These are phyloP conservation scores for Spea hammondii DNA, from an alignment of 2,797 vertebrate species.

Conservation along the genomic window DNA sequence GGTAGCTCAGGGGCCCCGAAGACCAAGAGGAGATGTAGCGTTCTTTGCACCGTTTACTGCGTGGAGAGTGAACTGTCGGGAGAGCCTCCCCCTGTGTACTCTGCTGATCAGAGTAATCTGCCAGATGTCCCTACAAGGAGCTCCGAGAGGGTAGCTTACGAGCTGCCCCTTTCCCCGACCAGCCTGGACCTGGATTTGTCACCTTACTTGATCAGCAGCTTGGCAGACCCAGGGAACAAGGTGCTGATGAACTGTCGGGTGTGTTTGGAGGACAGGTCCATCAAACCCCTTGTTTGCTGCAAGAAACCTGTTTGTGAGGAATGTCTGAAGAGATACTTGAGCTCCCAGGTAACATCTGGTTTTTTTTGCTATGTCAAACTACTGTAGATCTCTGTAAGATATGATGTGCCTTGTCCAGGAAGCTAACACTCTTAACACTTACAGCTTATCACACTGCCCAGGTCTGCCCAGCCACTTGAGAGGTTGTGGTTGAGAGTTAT, in stretches of 20 bases:
- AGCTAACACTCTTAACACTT: not conserved
- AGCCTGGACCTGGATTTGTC: constrained; percentile 68
- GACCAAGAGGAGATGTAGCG: constrained; percentile 29
- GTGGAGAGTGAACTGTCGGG: constrained; percentile 76
- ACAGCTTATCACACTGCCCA: not conserved
- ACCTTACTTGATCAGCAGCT: constrained; percentile 61
- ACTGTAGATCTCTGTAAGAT: not conserved
- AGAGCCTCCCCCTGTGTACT: constrained; percentile 29
- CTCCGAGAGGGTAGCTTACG: not conserved
- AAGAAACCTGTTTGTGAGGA: constrained; percentile 90
- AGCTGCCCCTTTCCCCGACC: constrained; percentile 55
- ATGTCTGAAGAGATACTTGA: constrained; percentile 90
- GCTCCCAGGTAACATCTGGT: constrained; percentile 76
- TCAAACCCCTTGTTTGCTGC: constrained; percentile 88
- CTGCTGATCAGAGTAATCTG: constrained; percentile 25
- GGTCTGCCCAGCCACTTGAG: not conserved
- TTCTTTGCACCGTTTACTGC: constrained; percentile 84
- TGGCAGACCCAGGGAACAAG: constrained; percentile 63
- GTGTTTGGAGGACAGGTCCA: constrained; percentile 86
- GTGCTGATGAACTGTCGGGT: constrained; percentile 82
- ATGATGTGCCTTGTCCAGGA: not conserved
- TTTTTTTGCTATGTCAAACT: not conserved
- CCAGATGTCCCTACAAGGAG: constrained; percentile 27
- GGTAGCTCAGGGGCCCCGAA: not conserved
- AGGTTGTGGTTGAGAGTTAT: too few relatives aligned